phyloP scores from a whole-genome alignment of 2,797 vertebrate genomes.

The Diplodus puntazzo region DNA sequence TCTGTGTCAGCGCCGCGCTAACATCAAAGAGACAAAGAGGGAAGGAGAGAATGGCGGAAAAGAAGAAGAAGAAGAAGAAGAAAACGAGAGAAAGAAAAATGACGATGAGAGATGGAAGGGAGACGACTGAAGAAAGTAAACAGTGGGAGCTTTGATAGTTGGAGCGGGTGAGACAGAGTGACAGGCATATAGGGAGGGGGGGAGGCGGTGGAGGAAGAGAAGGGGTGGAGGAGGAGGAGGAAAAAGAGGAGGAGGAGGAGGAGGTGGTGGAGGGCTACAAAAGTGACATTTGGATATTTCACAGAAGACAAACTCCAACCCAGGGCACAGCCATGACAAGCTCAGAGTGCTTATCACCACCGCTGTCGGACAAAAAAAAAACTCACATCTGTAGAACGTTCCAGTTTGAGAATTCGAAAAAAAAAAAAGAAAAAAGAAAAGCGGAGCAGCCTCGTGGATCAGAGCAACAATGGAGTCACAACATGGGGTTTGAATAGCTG shows the following conservation, averaged over 20 bases:
- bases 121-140: slow-evolving; percentile 44
- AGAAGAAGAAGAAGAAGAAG: background rate
- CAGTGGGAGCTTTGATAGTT: slow-evolving; percentile 59
- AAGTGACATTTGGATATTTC: slow-evolving; percentile 59
- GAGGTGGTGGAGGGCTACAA: slow-evolving; percentile 8
- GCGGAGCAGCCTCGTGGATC: slow-evolving; percentile 15
- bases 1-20: slow-evolving; percentile 57
- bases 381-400: slow-evolving; percentile 31
- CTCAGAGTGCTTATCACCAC: slow-evolving; percentile 54
- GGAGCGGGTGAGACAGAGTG: slow-evolving; percentile 32
- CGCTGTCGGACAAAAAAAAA: slow-evolving; percentile 40
- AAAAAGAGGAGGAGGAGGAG: background rate
- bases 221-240: background rate
- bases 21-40: slow-evolving; percentile 70
- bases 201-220: slow-evolving; percentile 15
- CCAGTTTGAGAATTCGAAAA: slow-evolving; percentile 8
- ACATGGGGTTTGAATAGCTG: slow-evolving; percentile 21
- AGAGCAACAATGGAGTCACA: slow-evolving; percentile 32
- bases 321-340: slow-evolving; percentile 45
- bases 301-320: slow-evolving; percentile 59
- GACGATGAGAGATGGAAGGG: slow-evolving; percentile 41
- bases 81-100: slow-evolving; percentile 24
- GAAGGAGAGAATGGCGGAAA: slow-evolving; percentile 26
- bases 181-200: slow-evolving; percentile 5
- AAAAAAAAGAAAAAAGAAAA: background rate